Conservation (phyloP, 2,888 invertebrate species). For the Sepiola atlantica region DNA sequence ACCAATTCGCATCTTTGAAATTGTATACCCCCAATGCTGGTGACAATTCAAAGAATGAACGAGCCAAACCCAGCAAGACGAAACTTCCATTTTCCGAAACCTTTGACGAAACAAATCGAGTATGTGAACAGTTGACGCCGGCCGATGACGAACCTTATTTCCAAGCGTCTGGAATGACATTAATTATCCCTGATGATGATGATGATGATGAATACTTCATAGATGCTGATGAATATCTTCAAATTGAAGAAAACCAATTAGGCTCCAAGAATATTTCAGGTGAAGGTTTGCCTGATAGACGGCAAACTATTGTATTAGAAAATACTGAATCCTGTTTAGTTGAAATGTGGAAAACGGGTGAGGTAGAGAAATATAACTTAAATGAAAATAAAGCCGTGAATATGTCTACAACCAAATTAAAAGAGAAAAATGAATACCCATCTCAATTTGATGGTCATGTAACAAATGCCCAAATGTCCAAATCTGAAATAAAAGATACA, state of each 20-base stretch:
- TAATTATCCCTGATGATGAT: not conserved
- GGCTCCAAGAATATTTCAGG: not conserved
- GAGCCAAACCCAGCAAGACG: not conserved
- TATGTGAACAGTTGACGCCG: not conserved
- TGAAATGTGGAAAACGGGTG: not conserved
- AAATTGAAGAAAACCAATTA: not conserved
- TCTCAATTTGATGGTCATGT: not conserved
- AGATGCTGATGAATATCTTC: not conserved
- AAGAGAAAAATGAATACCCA: not conserved
- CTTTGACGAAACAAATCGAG: not conserved
- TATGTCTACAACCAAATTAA: not conserved
- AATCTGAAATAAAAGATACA: not conserved
- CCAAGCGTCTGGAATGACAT: not conserved
- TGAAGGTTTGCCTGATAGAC: not conserved
- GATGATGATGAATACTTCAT: constrained; percentile 3
- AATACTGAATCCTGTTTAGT: too few relatives aligned
- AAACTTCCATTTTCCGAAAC: not conserved
- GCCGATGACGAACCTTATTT: not conserved
- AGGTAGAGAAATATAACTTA: not conserved
- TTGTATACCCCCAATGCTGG: not conserved
- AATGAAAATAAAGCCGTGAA: not conserved
- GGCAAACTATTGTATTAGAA: not conserved
- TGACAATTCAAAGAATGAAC: not conserved
- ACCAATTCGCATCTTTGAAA: not conserved
- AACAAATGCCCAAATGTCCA: not conserved